These are phyloP conservation scores for Cephalopachus bancanus DNA, from an alignment of 2,797 vertebrate species.

Conservation along the genomic window DNA sequence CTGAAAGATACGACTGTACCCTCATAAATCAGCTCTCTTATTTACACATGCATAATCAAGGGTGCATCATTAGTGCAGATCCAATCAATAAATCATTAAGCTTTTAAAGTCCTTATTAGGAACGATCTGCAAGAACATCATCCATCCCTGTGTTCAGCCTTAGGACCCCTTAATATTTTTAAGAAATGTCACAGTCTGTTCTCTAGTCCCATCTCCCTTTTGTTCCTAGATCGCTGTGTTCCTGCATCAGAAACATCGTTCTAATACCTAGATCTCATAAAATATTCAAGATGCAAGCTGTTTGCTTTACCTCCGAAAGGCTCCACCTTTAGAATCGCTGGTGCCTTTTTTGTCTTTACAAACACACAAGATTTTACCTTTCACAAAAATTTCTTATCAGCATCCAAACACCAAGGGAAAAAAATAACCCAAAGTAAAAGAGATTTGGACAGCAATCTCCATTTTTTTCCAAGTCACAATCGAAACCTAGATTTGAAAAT, in stretches of 20 bases:
- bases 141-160: conserved; percentile 34
- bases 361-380: conserved; percentile 57
- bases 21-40: conserved; percentile 73
- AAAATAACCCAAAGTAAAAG: not conserved
- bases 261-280: conserved; percentile 82
- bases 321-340: conserved; percentile 53
- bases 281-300: conserved; percentile 84
- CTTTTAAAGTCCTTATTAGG: conserved; percentile 69
- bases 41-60: conserved; percentile 63
- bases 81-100: conserved; percentile 71
- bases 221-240: conserved; percentile 72
- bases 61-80: conserved; percentile 17
- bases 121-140: conserved; percentile 14
- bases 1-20: conserved; percentile 52
- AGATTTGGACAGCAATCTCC: not conserved
- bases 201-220: conserved; percentile 53
- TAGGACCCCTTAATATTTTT: conserved; percentile 63
- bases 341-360: conserved; percentile 56
- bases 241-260: conserved; percentile 72
- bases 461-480: not conserved
- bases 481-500: conserved; percentile 58
- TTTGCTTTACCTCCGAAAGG: conserved; percentile 73
- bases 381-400: conserved; percentile 55
- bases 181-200: conserved; percentile 66
- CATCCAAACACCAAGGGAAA: not conserved